phyloP scores from a whole-genome alignment of 2,797 vertebrate species.

The Lepidocolaptes lacrymiger region DNA sequence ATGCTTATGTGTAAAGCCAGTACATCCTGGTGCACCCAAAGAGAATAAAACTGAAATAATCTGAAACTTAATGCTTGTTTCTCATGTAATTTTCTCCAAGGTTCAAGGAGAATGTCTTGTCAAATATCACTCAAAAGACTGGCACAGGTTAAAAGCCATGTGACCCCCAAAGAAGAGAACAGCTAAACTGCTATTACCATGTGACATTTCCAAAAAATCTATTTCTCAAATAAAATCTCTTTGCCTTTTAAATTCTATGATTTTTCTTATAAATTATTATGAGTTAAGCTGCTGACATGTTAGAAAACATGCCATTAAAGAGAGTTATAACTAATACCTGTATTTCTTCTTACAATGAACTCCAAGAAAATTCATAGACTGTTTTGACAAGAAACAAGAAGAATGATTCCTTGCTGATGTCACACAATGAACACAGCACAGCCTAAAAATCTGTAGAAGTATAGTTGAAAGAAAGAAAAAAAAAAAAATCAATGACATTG shows the following conservation, averaged over 20 bases:
- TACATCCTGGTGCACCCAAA: neutral
- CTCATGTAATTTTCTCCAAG: constrained; percentile 1
- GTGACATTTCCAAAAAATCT: neutral
- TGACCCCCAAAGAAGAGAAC: neutral
- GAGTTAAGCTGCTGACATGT: neutral
- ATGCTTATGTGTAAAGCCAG: neutral
- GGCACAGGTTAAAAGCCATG: neutral
- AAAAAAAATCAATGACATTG: neutral
- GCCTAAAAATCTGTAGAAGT: neutral
- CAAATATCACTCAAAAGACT: neutral
- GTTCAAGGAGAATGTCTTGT: neutral
- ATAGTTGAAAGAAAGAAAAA: neutral
- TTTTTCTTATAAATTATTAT: neutral
- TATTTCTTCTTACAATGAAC: neutral
- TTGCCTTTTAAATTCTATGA: neutral
- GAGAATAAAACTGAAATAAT: constrained; percentile 14
- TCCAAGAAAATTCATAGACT: neutral
- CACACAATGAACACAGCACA: neutral
- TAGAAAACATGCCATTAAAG: neutral
- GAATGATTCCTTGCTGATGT: neutral
- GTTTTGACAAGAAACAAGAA: neutral
- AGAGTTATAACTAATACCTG: neutral
- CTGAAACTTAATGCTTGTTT: neutral
- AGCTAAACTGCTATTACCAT: neutral
- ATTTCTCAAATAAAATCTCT: neutral